phyloP scores from a whole-genome alignment of 2,888 invertebrate species.

The Leuctra nigra region DNA sequence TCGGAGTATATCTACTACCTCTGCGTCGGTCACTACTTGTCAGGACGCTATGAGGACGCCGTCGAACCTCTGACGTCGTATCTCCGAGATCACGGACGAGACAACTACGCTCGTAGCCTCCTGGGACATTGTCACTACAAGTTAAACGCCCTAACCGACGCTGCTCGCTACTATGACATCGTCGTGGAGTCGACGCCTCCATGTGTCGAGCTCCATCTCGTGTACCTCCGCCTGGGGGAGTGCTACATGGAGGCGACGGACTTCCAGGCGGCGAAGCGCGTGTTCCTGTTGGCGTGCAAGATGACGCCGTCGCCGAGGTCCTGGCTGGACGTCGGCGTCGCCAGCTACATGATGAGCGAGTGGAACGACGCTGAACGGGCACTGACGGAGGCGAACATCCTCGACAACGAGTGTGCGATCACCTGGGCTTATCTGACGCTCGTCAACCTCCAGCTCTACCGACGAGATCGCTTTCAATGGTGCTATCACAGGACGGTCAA shows the following conservation, averaged over 20 bases:
- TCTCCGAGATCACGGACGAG: slow-evolving; percentile 35
- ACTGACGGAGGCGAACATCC: slow-evolving; percentile 38
- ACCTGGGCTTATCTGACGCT: slow-evolving; percentile 40
- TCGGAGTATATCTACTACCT: slow-evolving; percentile 36
- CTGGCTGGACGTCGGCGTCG: slow-evolving; percentile 36
- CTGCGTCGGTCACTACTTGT: slow-evolving; percentile 37
- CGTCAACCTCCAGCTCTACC: slow-evolving; percentile 37
- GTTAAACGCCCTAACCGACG: slow-evolving; percentile 32
- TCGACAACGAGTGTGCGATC: slow-evolving; percentile 38
- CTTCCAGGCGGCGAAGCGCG: background rate
- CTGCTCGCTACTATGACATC: slow-evolving; percentile 35
- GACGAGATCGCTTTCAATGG: slow-evolving; percentile 36
- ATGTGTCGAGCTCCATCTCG: slow-evolving; percentile 27
- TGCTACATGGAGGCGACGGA: background rate
- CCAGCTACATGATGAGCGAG: slow-evolving; percentile 37
- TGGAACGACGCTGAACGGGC: slow-evolving; percentile 40
- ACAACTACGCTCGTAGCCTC: slow-evolving; percentile 35
- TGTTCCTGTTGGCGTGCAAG: slow-evolving; percentile 37
- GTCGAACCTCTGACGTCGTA: slow-evolving; percentile 37
- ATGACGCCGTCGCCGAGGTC: slow-evolving; percentile 37
- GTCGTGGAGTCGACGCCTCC: slow-evolving; percentile 35
- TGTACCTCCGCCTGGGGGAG: background rate
- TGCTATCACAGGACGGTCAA: slow-evolving; percentile 38
- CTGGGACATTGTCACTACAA: slow-evolving; percentile 37
- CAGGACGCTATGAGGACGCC: slow-evolving; percentile 35